Base-by-base conservation (phyloP, 2,113 vertebrate species). In the Rhipidura dahli region DNA sequence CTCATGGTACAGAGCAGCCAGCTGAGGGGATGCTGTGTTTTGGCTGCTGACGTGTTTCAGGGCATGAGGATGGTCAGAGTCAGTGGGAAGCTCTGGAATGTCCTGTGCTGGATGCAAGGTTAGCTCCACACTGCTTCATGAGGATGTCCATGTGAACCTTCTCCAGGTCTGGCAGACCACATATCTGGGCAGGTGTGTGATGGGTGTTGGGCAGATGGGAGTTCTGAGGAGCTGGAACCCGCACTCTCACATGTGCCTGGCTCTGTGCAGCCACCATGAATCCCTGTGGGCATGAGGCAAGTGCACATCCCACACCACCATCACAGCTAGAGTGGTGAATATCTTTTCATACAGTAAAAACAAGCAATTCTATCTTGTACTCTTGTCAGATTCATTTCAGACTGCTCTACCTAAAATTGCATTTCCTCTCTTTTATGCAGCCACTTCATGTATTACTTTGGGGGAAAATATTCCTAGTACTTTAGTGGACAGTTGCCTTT, bases 231-330 rank as follows among this genome's bases (percentile, higher is more conserved):
- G 30, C 44, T 63, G 80, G 10, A 23, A 22, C 28, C 1, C 0
- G 33, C 40, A 15, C 12, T 50, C 11, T 26, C 13, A 42, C 5
- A 14, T 30, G 23, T 66, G 21, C 59, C 54, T 77, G 22, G 19
- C 31, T 89, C 28, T 14, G 3, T 73, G 50, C 50, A 59, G 57
- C 31, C 14, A 20, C 68, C 4, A 20, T 0, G 1, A 15, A n/a
- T 51, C 24, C 8, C 4, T 18, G 7, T 8, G 26, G 24, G 26
- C 21, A 51, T 1, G 2, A 47, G 39, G 30, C 0, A 7, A 50
- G 21, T 0, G 3, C 16, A 10, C 16, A 65, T 19, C 16, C 15
- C 3, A 10, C 1, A 5, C 3, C 39, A 47, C 8, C n/a, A 35
- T 64, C 49, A 21, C 44, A 54, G 37, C 33, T 76, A 6, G 11